phyloP scores from a whole-genome alignment of 1,140 invertebrate species.

The Drosophila bifasciata region DNA sequence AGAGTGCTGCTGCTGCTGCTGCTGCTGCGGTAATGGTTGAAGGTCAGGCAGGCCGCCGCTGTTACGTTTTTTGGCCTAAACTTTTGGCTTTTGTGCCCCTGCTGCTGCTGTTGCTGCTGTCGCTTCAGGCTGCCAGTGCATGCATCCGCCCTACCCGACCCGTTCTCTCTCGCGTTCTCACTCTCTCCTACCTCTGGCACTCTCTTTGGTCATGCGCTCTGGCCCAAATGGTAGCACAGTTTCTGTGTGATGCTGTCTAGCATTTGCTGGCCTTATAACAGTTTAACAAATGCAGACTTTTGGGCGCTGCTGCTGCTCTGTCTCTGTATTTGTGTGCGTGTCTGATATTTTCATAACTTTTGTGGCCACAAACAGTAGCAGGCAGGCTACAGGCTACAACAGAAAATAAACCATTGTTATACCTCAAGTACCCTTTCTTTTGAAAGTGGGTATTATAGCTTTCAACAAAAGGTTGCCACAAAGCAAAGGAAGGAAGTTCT shows the following conservation, averaged over 20 bases:
- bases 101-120: constrained; percentile 33
- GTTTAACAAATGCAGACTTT: constrained; percentile 72
- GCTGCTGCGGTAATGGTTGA: constrained; percentile 69
- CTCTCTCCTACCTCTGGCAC: constrained; percentile 25
- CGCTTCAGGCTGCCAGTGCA: constrained; percentile 43
- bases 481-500: too few species aligned
- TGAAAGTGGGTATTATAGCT: too few species aligned
- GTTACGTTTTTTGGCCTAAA: constrained; percentile 76
- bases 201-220: constrained; percentile 58
- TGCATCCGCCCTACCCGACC: constrained; percentile 54
- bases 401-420: constrained; percentile 40
- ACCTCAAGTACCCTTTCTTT: neutral
- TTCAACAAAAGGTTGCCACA: too few species aligned
- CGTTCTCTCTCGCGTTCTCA: constrained; percentile 18
- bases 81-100: constrained; percentile 46
- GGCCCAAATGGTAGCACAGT: constrained; percentile 22
- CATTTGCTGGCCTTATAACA: constrained; percentile 61
- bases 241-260: constrained; percentile 42
- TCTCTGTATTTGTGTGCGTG: constrained; percentile 17
- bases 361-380: constrained; percentile 42
- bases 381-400: neutral
- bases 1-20: constrained; percentile 47
- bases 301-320: constrained; percentile 53
- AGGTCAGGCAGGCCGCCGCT: constrained; percentile 75
- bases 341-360: constrained; percentile 55